Evolutionary conservation across 2,888 invertebrate genomes (phyloP).

Genomic region (Acleris sparsana): DNA sequence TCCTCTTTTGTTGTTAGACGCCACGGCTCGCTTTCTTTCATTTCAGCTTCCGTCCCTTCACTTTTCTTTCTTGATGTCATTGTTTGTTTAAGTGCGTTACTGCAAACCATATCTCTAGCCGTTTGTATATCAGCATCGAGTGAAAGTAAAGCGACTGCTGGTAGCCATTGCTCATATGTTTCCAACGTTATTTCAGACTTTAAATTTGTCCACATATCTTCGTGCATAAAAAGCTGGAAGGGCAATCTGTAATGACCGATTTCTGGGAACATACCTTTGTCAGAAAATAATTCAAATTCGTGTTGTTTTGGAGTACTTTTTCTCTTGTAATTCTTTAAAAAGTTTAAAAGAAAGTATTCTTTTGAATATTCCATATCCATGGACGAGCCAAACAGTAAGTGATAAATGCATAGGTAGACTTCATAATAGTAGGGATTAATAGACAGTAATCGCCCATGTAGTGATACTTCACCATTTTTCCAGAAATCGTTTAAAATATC

Average conservation of each 20-base stretch:
- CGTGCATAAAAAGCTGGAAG: conserved; percentile 76
- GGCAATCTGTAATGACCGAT: conserved; percentile 77
- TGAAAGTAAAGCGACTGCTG: conserved; percentile 67
- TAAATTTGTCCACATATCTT: conserved; percentile 79
- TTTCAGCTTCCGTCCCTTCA: conserved; percentile 53
- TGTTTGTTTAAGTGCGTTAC: conserved; percentile 80
- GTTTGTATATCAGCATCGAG: conserved; percentile 73
- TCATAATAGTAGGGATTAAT: conserved; percentile 80
- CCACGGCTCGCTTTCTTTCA: conserved; percentile 71
- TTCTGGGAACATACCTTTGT: conserved; percentile 79
- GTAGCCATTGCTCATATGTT: conserved; percentile 78
- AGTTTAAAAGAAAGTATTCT: conserved; percentile 74
- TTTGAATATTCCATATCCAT: conserved; percentile 61
- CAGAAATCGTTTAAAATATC: conserved; percentile 75
- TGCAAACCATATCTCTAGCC: conserved; percentile 80
- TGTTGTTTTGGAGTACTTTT: conserved; percentile 75
- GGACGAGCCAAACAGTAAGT: conserved; percentile 60
- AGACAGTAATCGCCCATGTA: conserved; percentile 70
- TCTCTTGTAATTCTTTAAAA: conserved; percentile 71
- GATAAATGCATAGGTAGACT: conserved; percentile 72
- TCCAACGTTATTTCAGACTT: conserved; percentile 79
- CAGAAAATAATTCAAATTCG: conserved; percentile 77
- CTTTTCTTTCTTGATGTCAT: conserved; percentile 73
- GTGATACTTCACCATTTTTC: conserved; percentile 76
- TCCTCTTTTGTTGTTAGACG: conserved; percentile 70